Conservation (phyloP, 2,113 vertebrate genomes). For the Agapornis roseicollis region DNA sequence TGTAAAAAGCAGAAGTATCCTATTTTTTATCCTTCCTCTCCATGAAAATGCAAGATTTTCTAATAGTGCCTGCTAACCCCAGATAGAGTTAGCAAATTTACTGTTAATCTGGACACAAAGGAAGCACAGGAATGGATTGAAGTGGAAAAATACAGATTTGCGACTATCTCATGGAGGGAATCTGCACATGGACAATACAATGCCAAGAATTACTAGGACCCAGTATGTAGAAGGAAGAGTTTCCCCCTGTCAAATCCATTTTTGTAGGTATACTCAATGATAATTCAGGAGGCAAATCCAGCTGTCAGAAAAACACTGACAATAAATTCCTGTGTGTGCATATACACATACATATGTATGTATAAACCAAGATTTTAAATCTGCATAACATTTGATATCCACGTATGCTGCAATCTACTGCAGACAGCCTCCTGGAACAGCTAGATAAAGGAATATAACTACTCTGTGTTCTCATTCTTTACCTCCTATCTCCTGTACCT, state of each 20-base stretch:
- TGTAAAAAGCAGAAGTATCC: not conserved
- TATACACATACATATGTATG: not conserved
- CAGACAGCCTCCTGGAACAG: not conserved
- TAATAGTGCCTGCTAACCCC: not conserved
- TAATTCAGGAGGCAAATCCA: not conserved
- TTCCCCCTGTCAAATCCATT: not conserved
- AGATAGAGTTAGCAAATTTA: not conserved
- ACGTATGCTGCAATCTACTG: not conserved
- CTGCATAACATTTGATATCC: not conserved
- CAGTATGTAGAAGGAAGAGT: not conserved
- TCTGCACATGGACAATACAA: not conserved
- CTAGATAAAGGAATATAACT: not conserved
- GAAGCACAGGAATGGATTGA: not conserved
- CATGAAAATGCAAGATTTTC: not conserved
- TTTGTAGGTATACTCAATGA: not conserved
- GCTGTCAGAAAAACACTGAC: not conserved
- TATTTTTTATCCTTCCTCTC: not conserved
- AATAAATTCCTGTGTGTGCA: not conserved
- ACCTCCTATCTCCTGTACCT: not conserved
- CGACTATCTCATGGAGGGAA: not conserved
- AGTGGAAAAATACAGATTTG: not conserved
- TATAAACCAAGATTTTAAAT: not conserved
- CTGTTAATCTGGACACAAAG: conserved; percentile 12
- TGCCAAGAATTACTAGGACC: not conserved
- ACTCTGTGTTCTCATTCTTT: not conserved